phyloP scores from a whole-genome alignment of 1,140 invertebrate genomes.

The Hycleus phaleratus region DNA sequence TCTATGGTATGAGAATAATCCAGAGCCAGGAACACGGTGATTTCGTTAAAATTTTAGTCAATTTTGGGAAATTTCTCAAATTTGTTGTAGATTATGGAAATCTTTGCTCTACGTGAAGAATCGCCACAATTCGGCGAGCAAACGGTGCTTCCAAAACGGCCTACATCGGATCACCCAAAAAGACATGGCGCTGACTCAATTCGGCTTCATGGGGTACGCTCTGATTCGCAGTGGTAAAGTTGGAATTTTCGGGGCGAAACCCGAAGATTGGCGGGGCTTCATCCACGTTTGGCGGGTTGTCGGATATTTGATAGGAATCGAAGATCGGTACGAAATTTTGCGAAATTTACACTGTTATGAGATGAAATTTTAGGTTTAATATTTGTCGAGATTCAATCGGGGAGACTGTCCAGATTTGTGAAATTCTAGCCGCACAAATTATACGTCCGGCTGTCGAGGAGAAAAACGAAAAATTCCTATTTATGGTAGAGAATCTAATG shows the following conservation, averaged over 20 bases:
- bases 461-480: slow-evolving; percentile 20
- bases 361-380: slow-evolving; percentile 32
- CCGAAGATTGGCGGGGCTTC: slow-evolving; percentile 62
- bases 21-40: slow-evolving; percentile 49
- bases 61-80: slow-evolving; percentile 18
- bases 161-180: slow-evolving; percentile 55
- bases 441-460: slow-evolving; percentile 21
- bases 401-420: slow-evolving; percentile 35
- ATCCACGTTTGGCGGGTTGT: slow-evolving; percentile 79
- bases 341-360: background rate
- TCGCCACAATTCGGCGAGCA: slow-evolving; percentile 54
- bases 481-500: slow-evolving; percentile 28
- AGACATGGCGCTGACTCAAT: slow-evolving; percentile 78
- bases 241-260: slow-evolving; percentile 47
- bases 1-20: slow-evolving; percentile 63
- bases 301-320: slow-evolving; percentile 70
- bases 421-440: slow-evolving; percentile 22
- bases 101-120: slow-evolving; percentile 58
- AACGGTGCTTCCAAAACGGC: slow-evolving; percentile 43
- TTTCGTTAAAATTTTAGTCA: slow-evolving; percentile 10
- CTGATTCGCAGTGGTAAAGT: slow-evolving; percentile 57
- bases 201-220: slow-evolving; percentile 76
- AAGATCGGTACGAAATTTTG: slow-evolving; percentile 54
- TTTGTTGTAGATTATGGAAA: slow-evolving; percentile 47
- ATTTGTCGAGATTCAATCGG: slow-evolving; percentile 34